Evolutionary conservation across 2,113 vertebrate species (phyloP).

Genomic region (Bos indicus): DNA sequence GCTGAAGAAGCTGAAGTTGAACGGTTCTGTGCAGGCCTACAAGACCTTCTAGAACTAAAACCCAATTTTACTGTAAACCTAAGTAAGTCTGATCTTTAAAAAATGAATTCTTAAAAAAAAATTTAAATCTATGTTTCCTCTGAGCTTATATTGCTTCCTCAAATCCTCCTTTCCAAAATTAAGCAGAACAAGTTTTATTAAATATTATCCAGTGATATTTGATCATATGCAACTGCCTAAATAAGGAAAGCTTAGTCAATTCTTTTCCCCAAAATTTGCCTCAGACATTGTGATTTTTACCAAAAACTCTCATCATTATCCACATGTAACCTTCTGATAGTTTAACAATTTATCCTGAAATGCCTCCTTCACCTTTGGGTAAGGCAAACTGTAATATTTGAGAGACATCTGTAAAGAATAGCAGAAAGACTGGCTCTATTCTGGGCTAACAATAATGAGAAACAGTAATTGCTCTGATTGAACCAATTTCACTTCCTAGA

Average conservation of each 20-base stretch:
- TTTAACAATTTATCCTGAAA: neutral
- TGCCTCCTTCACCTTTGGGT: neutral
- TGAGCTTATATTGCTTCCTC: neutral
- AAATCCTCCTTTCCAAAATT: neutral
- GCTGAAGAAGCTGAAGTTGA: neutral
- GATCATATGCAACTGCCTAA: neutral
- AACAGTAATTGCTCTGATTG: conserved; percentile 41
- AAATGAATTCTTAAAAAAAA: neutral
- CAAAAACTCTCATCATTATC: neutral
- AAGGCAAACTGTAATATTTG: neutral
- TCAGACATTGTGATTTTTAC: neutral
- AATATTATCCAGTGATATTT: neutral
- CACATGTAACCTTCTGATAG: neutral
- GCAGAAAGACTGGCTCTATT: neutral
- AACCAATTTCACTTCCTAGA: conserved; percentile 40
- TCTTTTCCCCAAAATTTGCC: neutral
- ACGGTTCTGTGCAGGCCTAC: neutral
- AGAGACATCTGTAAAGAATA: neutral
- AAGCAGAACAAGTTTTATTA: neutral
- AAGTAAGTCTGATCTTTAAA: neutral
- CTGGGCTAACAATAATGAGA: conserved; percentile 26
- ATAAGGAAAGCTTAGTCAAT: neutral
- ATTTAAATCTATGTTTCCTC: neutral
- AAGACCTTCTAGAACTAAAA: neutral
- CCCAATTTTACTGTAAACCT: neutral